Evolutionary conservation across 2,797 vertebrate species (phyloP).

Genomic region (Diglossa cyanea): DNA sequence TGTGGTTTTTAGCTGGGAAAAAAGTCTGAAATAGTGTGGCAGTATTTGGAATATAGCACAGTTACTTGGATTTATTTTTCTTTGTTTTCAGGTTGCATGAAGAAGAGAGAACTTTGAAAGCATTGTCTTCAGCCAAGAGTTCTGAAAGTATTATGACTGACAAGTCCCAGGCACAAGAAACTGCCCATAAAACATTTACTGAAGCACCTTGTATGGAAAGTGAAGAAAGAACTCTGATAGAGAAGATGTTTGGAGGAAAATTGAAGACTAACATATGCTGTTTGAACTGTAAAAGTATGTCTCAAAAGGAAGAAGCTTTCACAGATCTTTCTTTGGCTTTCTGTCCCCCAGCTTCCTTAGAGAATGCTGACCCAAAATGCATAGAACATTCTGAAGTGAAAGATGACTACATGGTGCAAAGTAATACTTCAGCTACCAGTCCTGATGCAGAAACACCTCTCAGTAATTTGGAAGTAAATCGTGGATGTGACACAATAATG

Average conservation of each 20-base stretch:
- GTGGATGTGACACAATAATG: conserved; percentile 23
- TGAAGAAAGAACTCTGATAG: conserved; percentile 86
- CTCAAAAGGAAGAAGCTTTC: conserved; percentile 95
- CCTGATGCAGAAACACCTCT: conserved; percentile 28
- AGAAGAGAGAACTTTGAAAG: conserved; percentile 90
- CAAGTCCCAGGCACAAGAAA: conserved; percentile 55
- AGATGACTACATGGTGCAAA: conserved; percentile 32
- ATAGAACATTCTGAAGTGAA: conserved; percentile 30
- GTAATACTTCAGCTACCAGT: background rate
- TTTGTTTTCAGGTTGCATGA: conserved; percentile 87
- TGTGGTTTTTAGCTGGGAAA: background rate
- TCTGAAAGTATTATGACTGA: conserved; percentile 36
- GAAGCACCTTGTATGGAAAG: conserved; percentile 49
- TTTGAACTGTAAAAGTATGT: conserved; percentile 90
- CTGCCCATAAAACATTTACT: conserved; percentile 33
- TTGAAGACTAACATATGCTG: conserved; percentile 90
- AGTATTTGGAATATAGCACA: background rate
- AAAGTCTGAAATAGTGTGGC: background rate
- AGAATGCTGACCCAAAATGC: conserved; percentile 56
- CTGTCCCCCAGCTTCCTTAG: conserved; percentile 82
- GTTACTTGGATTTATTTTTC: background rate
- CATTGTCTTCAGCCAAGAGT: conserved; percentile 65
- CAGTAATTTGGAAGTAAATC: conserved; percentile 32
- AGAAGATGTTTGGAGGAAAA: conserved; percentile 94
- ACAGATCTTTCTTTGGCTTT: conserved; percentile 96